A percentile compares a stretch with the other conserved stretches of the same genome.
These are phyloP conservation scores for Calameuta idolon DNA, from an alignment of 2,888 invertebrate species.

Conservation along the genomic window DNA sequence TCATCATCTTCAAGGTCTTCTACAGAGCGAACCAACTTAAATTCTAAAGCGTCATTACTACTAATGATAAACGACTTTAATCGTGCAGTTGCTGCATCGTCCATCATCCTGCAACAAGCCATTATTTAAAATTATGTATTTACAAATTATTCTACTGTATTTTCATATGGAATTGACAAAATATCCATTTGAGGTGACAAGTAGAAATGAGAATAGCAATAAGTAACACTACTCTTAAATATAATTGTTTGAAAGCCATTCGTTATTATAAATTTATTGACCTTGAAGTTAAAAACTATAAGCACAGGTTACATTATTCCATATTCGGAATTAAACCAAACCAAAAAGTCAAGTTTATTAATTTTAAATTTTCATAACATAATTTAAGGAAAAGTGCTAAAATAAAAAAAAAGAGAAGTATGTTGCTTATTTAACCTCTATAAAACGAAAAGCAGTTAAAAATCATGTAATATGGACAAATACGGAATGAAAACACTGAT, in stretches of 20 bases:
- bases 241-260: not conserved
- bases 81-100: conserved; percentile 51
- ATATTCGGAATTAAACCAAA: not conserved
- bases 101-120: conserved; percentile 47
- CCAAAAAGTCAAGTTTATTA: not conserved
- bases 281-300: not conserved
- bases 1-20: conserved; percentile 77
- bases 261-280: not conserved
- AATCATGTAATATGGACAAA: not conserved
- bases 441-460: not conserved
- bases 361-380: not conserved
- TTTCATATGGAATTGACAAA: not conserved
- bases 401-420: not conserved
- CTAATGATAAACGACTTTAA: conserved; percentile 64
- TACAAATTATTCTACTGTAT: not conserved
- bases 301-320: not conserved
- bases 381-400: not conserved
- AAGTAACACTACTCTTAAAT: not conserved
- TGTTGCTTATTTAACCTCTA: not conserved
- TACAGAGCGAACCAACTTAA: conserved; percentile 72
- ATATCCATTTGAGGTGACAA: not conserved
- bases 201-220: not conserved
- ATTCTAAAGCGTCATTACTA: conserved; percentile 68
- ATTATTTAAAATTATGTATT: not conserved
- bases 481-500: not conserved